Base-by-base conservation (phyloP, 1,140 invertebrate genomes). In the Liolophura sinensis region DNA sequence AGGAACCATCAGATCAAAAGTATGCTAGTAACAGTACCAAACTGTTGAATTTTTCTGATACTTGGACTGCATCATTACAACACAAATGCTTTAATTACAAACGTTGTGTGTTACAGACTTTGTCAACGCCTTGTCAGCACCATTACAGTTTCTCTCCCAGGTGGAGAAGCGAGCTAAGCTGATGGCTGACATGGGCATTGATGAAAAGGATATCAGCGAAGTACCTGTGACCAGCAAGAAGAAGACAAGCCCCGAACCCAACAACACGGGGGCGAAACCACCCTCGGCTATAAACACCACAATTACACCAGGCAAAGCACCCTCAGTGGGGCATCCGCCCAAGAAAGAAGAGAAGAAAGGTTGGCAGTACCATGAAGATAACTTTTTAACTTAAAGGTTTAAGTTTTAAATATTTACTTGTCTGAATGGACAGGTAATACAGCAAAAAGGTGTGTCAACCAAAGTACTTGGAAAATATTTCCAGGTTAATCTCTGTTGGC, bases 121-220 rank as follows among this genome's bases (percentile, higher is more conserved):
- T 78, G 99, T 99, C 92, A 96, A 97, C 72, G 96, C 97, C 12
- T 85, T 99, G 61, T 96, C 95, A 49, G 97, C 98, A 83, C 97
- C 97, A 0, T 88, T 94, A 71, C 95, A 94, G 48, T 97, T 96
- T 83, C 89, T 95, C 75, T 93, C 92, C 5, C 91, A 92, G n/a
- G 92, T 88, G 86, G 95, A 98, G 73, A 95, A 95, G 80, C 88
- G 93, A 69, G 91, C 91, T 12, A 92, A 95, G 79, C 94, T 96
- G 80, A 93, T 97, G 91, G 93, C 94, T 79, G 92, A 93, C 20
- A 91, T 97, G 89, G 95, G 95, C 40, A 96, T 97, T 70, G 77
- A 79, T 64, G 76, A 82, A 27, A 78, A 80, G 60, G 85, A 84
- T 48, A 82, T 88, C 51, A 82, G 82, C 52, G 85, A 84, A 47